Evolutionary conservation across 1,140 invertebrate species (phyloP).

Genomic region (Chrysopa pallens): DNA sequence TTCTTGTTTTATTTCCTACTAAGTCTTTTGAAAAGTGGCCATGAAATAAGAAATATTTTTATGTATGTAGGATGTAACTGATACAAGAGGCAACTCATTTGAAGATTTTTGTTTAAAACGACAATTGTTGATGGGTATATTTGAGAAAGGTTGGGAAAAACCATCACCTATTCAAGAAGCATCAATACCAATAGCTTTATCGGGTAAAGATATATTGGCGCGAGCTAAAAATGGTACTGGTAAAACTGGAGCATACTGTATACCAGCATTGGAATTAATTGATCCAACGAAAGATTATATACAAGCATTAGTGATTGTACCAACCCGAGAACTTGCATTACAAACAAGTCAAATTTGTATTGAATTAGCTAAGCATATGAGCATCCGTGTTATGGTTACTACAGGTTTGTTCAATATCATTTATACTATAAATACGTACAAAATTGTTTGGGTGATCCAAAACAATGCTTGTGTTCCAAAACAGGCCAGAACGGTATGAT

Average conservation of each 20-base stretch:
- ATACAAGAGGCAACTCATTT: slow-evolving; percentile 98
- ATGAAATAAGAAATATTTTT: no score
- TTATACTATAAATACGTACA: no score
- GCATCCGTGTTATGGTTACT: slow-evolving; percentile 96
- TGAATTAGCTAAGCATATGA: slow-evolving; percentile 91
- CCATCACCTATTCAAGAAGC: slow-evolving; percentile 99
- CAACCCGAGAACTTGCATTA: slow-evolving; percentile 94
- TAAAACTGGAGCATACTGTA: slow-evolving; percentile 98
- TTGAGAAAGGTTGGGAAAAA: slow-evolving; percentile 99
- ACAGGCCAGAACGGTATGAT: no score
- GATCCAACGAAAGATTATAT: slow-evolving; percentile 79
- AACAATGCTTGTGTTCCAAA: no score
- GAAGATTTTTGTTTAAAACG: slow-evolving; percentile 98
- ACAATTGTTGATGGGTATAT: slow-evolving; percentile 97
- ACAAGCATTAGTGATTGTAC: slow-evolving; percentile 96
- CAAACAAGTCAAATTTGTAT: slow-evolving; percentile 99
- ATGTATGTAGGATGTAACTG: slow-evolving; percentile 89
- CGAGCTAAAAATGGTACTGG: slow-evolving; percentile 98
- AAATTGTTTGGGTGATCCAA: no score
- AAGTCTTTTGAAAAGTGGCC: no score
- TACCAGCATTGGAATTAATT: slow-evolving; percentile 92
- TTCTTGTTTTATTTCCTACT: slow-evolving; percentile 1
- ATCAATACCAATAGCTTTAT: slow-evolving; percentile 93
- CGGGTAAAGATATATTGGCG: slow-evolving; percentile 94
- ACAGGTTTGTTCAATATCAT: slow-evolving; percentile 38